Evolutionary conservation across 2,797 vertebrate genomes (phyloP), one percentile per base, ranked within the genome.

Genomic region (Hylomyscus alleni): DNA sequence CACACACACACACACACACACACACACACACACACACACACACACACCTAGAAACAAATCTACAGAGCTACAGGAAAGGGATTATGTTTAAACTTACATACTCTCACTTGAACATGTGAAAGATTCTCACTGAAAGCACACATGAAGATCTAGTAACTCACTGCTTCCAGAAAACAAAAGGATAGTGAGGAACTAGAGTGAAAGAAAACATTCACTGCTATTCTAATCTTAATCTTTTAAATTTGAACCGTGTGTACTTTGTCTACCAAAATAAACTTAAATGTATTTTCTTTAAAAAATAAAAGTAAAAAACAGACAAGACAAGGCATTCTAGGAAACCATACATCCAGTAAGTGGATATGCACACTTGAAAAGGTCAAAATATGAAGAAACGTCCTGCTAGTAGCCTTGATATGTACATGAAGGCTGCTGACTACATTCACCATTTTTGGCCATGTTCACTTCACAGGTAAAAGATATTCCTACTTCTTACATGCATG

Each of bases 131-230:
- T 24, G 24, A 76, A 95, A 92, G 78, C 26, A 83, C 31, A 88
- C 17, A 60, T 6, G 69, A 73, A 89, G 85, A 83, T 72, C n/a
- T 88, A 65, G 40, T 86, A 92, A 90, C 62, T 89, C 20, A 3
- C 6, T 95, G 62, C 54, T 77, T 78, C 81, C 31, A 82, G 76
- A 91, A 87, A 95, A 81, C 29, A 93, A 60, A 77, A 91, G 7
- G 87, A 65, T 44, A 29, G 34, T 50, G 37, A 54, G 20, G 20
- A 10, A 93, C 62, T 0, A 86, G 3, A 91, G n/a, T 40, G 91
- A 60, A 88, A 84, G 20, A 80, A 93, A 75, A 91, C 6, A 52
- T 58, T 77, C 76, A 73, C 34, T 88, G 29, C 2, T 77, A 65
- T 85, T 80, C 8, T 93, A 65, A 85, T 89, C 8, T 89, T 82